These are phyloP conservation scores for Blastomussa wellsi DNA, from an alignment of 92 coral and sea anemone genomes.

Conservation along the genomic window DNA sequence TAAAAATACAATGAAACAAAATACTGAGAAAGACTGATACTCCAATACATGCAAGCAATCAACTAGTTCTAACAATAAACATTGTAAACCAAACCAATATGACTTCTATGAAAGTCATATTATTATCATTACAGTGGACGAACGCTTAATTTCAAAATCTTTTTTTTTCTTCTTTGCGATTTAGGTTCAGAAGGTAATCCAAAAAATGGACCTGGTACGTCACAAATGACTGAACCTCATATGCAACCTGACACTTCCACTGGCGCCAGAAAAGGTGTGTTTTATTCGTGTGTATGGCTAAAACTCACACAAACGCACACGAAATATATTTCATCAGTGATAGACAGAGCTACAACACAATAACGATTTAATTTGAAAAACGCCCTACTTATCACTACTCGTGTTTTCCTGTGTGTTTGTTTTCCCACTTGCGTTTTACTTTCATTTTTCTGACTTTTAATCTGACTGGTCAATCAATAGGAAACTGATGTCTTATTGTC, in stretches of 20 bases:
- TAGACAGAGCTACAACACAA: not conserved
- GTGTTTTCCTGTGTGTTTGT: not conserved
- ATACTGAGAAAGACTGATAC: too few species aligned
- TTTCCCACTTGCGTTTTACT: not conserved
- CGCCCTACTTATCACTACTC: slow-evolving; percentile 3
- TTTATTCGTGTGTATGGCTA: not conserved
- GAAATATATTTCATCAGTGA: not conserved
- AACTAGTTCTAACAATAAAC: too few species aligned
- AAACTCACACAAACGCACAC: not conserved
- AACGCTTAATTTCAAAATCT: not conserved
- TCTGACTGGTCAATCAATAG: not conserved
- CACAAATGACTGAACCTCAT: not conserved
- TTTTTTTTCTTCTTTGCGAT: not conserved
- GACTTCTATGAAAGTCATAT: not conserved
- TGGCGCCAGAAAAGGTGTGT: not conserved
- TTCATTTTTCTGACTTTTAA: not conserved
- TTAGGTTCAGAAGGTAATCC: not conserved
- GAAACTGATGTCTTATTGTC: not conserved
- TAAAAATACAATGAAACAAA: too few species aligned
- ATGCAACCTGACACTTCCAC: not conserved
- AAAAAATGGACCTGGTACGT: not conserved
- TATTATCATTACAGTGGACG: not conserved
- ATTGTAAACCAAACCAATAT: too few species aligned
- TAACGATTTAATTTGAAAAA: not conserved
- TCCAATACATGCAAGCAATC: too few species aligned